Base-by-base conservation (phyloP, 1,140 invertebrate genomes). In the Gonatopus flavifemur region DNA sequence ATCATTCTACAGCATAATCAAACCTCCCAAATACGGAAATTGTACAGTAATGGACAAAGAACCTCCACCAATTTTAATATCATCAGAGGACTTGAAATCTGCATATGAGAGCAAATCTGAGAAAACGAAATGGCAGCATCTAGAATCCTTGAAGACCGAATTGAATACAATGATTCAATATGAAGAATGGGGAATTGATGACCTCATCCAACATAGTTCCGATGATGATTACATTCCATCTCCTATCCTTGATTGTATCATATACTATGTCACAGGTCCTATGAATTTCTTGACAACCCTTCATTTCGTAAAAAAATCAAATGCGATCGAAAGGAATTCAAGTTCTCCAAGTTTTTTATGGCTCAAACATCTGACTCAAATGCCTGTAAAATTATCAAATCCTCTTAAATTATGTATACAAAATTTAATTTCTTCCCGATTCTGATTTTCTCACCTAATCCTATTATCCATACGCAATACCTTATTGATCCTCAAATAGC, bases 231-330 rank as follows among this genome's bases (percentile, higher is more conserved):
- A 61, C 37, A 6, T 20, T 25, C 22, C 20, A 2, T 20, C 43
- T 16, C 24, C 30, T 20, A 30, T 44, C 13, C 1, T 56, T 6
- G 50, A 58, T 41, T 58, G 55, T 25, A 56, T 64, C 5, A 64
- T 60, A 21, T 59, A 60, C 30, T 63, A 63, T 20, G 33, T 52
- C 0, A 63, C 57, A 52, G 60, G 54, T 55, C 55, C 46, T 39
- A 10, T 40, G 37, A 46, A 38, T 52, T 45, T 9, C 22, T 25
- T 35, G 25, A 24, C 3, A 20, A 37, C 3, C 3, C 8, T 20
- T 22, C 4, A 9, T 40, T 5, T 37, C 37, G 12, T 40, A 9
- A 19, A 12, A 16, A 18, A 9, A 6, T 9, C 9, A 40, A 20
- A 8, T 9, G 6, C 21, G 10, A 12, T 40, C 12, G 6, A n/a